These are phyloP conservation scores for Paraplagusia blochii DNA, from an alignment of 2,113 vertebrate species.

Conservation along the genomic window DNA sequence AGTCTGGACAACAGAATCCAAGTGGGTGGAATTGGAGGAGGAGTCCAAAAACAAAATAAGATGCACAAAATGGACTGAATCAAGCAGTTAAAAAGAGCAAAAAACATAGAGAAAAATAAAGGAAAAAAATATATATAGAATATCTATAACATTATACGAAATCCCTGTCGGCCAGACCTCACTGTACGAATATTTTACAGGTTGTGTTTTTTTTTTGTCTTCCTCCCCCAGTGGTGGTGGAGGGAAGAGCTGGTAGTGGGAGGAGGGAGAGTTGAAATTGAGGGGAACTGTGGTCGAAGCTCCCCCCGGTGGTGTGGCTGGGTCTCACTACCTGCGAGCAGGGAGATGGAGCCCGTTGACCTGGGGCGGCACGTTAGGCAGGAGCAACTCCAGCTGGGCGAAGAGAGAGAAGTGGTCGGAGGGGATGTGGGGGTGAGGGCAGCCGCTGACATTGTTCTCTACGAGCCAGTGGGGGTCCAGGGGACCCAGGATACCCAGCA, in stretches of 20 bases:
- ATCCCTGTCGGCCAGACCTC: slow-evolving; percentile 91
- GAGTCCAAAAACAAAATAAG: slow-evolving; percentile 84
- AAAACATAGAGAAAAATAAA: slow-evolving; percentile 80
- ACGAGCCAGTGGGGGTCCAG: slow-evolving; percentile 95
- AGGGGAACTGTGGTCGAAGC: slow-evolving; percentile 72
- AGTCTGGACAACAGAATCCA: slow-evolving; percentile 65
- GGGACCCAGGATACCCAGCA: slow-evolving; percentile 93
- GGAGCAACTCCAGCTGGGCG: slow-evolving; percentile 96
- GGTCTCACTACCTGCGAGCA: slow-evolving; percentile 92
- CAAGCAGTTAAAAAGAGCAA: slow-evolving; percentile 79
- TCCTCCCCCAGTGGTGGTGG: slow-evolving; percentile 69
- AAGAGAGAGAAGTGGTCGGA: slow-evolving; percentile 99
- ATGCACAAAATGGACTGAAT: slow-evolving; percentile 85
- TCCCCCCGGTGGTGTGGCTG: slow-evolving; percentile 76
- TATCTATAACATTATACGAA: slow-evolving; percentile 86
- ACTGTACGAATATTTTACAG: slow-evolving; percentile 83
- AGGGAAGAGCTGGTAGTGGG: slow-evolving; percentile 70
- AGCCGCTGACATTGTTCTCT: slow-evolving; percentile 97
- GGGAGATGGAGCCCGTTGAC: slow-evolving; percentile 95
- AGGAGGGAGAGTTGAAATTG: slow-evolving; percentile 71
- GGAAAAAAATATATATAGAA: slow-evolving; percentile 82
- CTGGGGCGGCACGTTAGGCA: slow-evolving; percentile 86
- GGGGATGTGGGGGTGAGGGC: slow-evolving; percentile 95
- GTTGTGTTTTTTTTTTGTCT: slow-evolving; percentile 74
- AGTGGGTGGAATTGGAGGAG: slow-evolving; percentile 27